Base-by-base conservation (phyloP, 2,113 vertebrate genomes). In the Lynx canadensis region DNA sequence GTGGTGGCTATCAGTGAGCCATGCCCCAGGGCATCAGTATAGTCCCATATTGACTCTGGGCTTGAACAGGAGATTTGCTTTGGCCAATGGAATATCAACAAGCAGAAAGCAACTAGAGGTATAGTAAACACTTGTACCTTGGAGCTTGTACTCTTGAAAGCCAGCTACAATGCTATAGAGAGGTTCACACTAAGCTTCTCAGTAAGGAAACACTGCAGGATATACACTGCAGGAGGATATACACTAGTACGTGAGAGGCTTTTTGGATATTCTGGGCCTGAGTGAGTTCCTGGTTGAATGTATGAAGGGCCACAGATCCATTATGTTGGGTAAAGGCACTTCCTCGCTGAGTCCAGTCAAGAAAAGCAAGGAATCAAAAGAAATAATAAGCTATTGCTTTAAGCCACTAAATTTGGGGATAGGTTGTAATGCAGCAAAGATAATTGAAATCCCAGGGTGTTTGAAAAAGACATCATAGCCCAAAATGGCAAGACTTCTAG, bases 241-340 rank as follows among this genome's bases (percentile, higher is more conserved):
- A 66, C 7, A 11, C 12, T 27, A n/a, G n/a, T 63, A 16, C 14
- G 19, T 41, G 4, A 65, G 50, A 68, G 25, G 55, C 29, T 38
- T 33, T 45, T n/a, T 31, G 16, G 4, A 57, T 36, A 68, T 82
- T 69, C 21, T 66, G 19, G 16, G 4, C 7, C 16, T 31, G 48
- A 5, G 0, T 69, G 36, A 41, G 12, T 86, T 73, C 14, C 27
- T 13, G 38, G 38, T 1, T 23, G n/a, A 88, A 25, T 29, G 38
- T 7, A 65, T 27, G 9, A 89, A 66, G 38, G 60, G 5, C 5
- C 11, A 73, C n/a, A 60, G 29, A 45, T 1, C 63, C 3, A 60
- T 15, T 25, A 50, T 0, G 0, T 10, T 19, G 63, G 73, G 8
- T 5, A 41, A 36, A 90, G 60, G 10, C 3, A 65, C 14, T 33